A percentile compares a stretch with the other conserved stretches of the same genome.
These are phyloP conservation scores for Andrena marginata DNA, from an alignment of 2,888 invertebrate genomes.

Conservation along the genomic window DNA sequence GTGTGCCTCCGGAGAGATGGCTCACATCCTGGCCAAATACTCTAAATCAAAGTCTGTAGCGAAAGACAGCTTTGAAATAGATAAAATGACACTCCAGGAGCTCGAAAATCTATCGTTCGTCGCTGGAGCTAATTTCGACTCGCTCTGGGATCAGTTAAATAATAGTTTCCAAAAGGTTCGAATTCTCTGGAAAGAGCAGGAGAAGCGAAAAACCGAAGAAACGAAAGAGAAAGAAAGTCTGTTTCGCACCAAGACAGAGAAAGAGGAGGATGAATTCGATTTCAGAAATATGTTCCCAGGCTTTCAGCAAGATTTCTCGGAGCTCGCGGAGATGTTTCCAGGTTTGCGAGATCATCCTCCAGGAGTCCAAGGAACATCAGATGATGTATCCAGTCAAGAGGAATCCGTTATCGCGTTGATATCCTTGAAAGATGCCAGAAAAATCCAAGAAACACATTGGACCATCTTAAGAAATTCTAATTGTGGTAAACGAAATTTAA, in stretches of 20 bases:
- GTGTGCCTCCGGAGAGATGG: conserved; percentile 84
- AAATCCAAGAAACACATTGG: conserved; percentile 88
- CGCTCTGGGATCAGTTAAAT: conserved; percentile 86
- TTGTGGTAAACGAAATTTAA: not conserved
- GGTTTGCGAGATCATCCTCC: conserved; percentile 8
- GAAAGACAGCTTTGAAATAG: conserved; percentile 86
- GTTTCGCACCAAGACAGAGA: conserved; percentile 24
- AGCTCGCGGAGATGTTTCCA: conserved; percentile 30
- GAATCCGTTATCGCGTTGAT: conserved; percentile 67
- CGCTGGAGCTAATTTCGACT: conserved; percentile 85
- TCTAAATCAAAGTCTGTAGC: conserved; percentile 34
- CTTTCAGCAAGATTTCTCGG: conserved; percentile 36
- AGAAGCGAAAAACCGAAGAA: conserved; percentile 86
- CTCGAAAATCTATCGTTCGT: conserved; percentile 89
- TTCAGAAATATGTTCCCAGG: conserved; percentile 40
- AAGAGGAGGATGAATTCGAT: conserved; percentile 44
- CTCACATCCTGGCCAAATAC: conserved; percentile 83
- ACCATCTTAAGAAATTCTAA: conserved; percentile 85
- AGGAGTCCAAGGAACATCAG: conserved; percentile 6
- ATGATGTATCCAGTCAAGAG: conserved; percentile 30
- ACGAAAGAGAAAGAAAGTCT: conserved; percentile 39
- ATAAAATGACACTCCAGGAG: conserved; percentile 90
- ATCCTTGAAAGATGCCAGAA: conserved; percentile 86
- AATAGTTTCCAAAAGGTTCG: conserved; percentile 88
- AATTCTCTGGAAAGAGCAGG: conserved; percentile 91